Evolutionary conservation across 2,888 invertebrate genomes (phyloP).

Genomic region (Ephialtes manifestator): DNA sequence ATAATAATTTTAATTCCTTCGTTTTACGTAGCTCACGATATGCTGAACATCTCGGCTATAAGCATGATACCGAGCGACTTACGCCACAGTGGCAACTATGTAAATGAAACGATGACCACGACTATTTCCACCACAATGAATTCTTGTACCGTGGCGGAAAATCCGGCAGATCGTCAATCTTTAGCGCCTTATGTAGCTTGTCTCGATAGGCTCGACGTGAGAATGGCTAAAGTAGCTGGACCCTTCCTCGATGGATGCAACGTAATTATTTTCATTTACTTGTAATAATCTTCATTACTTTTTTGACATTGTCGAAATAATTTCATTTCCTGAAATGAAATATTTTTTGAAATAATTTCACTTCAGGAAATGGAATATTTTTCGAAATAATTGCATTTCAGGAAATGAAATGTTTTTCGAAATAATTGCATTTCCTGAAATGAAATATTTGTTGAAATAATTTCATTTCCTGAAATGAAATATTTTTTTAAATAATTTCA

Average conservation of each 20-base stretch:
- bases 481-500: too few species aligned
- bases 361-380: too few species aligned
- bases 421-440: too few species aligned
- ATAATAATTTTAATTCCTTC: neutral
- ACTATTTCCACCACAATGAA: slow-evolving; percentile 70
- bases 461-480: too few species aligned
- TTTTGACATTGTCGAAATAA: too few species aligned
- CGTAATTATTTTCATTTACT: slow-evolving; percentile 86
- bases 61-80: slow-evolving; percentile 84
- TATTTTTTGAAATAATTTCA: too few species aligned
- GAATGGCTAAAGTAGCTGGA: slow-evolving; percentile 91
- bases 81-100: slow-evolving; percentile 65
- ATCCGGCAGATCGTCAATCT: slow-evolving; percentile 45
- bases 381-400: too few species aligned
- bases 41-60: slow-evolving; percentile 86
- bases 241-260: slow-evolving; percentile 96
- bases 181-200: slow-evolving; percentile 72
- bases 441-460: too few species aligned
- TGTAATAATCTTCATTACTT: slow-evolving; percentile 18
- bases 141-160: slow-evolving; percentile 16
- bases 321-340: too few species aligned
- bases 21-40: slow-evolving; percentile 72
- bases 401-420: too few species aligned
- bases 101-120: slow-evolving; percentile 79
- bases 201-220: slow-evolving; percentile 87